Conservation (phyloP, 1,140 invertebrate genomes). For the Chionoecetes opilio region DNA sequence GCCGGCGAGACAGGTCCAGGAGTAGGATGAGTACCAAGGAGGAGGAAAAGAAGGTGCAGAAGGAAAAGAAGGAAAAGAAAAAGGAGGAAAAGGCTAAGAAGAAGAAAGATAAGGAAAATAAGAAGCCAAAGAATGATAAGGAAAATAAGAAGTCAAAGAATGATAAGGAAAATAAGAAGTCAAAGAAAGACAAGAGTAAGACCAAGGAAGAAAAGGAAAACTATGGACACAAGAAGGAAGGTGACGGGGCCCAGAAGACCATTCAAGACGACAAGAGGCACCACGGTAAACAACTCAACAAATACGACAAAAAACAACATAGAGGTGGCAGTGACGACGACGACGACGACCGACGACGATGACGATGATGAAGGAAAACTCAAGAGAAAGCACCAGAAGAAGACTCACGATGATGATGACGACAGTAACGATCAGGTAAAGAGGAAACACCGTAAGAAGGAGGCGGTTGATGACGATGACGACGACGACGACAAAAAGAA, state of each 20-base stretch:
- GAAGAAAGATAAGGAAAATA: constrained; percentile 60
- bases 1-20: constrained; percentile 31
- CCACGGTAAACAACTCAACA: constrained; percentile 77
- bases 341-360: constrained; percentile 57
- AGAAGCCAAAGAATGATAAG: constrained; percentile 21
- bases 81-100: constrained; percentile 41
- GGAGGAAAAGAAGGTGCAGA: constrained; percentile 41
- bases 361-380: constrained; percentile 59
- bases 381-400: constrained; percentile 46
- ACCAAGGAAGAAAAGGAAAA: constrained; percentile 48
- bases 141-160: constrained; percentile 29
- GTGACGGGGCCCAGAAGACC: background rate
- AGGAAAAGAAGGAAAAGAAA: constrained; percentile 54
- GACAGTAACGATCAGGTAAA: constrained; percentile 45
- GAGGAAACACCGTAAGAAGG: constrained; percentile 19
- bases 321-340: constrained; percentile 69
- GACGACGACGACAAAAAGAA: constrained; percentile 52
- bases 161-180: constrained; percentile 40
- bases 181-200: constrained; percentile 2
- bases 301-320: constrained; percentile 66
- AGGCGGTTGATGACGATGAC: constrained; percentile 42
- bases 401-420: constrained; percentile 67
- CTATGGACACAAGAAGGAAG: constrained; percentile 37
- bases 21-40: constrained; percentile 14
- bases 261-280: constrained; percentile 61